Conservation (phyloP, 2,113 vertebrate genomes). For the Camelus bactrianus region DNA sequence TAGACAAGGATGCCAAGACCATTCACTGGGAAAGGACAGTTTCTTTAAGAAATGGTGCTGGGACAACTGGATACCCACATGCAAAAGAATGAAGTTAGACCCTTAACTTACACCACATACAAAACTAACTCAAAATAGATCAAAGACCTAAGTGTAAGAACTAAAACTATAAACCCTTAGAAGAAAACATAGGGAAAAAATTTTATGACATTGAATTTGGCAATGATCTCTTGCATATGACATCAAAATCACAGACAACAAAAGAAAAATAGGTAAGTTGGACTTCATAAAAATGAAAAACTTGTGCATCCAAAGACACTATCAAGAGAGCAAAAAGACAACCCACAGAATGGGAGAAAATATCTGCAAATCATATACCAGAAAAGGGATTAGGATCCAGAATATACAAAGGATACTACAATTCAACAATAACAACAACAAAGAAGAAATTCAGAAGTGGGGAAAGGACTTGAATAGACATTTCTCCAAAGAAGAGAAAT, state of each 20-base stretch:
- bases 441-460: neutral
- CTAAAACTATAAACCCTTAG: neutral
- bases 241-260: too few relatives aligned
- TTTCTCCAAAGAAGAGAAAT: neutral
- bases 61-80: neutral
- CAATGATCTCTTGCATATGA: too few relatives aligned
- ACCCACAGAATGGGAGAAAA: too few relatives aligned
- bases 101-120: neutral
- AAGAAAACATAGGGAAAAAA: neutral
- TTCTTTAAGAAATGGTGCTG: neutral
- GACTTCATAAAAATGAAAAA: too few relatives aligned
- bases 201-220: too few relatives aligned
- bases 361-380: too few relatives aligned
- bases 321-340: too few relatives aligned
- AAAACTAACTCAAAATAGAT: neutral
- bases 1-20: neutral
- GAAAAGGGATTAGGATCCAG: too few relatives aligned
- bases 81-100: neutral
- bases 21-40: neutral
- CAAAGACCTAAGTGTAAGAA: neutral
- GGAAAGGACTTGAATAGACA: neutral
- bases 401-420: too few relatives aligned
- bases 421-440: neutral
- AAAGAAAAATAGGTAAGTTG: too few relatives aligned
- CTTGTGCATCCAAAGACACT: too few relatives aligned